Evolutionary conservation across 2,113 vertebrate species (phyloP).

Genomic region (Triplophysa tibetana): DNA sequence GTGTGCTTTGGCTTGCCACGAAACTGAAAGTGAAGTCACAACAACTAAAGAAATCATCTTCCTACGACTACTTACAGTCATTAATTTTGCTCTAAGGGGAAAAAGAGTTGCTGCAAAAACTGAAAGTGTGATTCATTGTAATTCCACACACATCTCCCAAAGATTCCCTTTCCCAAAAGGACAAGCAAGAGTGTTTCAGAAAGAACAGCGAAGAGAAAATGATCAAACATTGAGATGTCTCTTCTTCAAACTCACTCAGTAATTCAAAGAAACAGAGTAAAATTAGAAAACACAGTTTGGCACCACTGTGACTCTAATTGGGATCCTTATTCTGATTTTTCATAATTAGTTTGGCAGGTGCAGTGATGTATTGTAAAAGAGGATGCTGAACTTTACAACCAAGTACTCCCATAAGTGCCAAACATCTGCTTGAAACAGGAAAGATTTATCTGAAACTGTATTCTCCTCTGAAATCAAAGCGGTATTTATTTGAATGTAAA

Average conservation of each 20-base stretch:
- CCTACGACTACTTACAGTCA: background rate
- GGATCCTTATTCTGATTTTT: slow-evolving; percentile 49
- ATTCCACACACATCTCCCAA: slow-evolving; percentile 28
- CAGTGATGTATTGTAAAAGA: slow-evolving; percentile 21
- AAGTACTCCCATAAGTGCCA: background rate
- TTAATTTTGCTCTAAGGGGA: background rate
- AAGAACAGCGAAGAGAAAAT: background rate
- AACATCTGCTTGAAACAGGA: slow-evolving; percentile 16
- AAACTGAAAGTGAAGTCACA: background rate
- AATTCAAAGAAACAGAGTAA: slow-evolving; percentile 21
- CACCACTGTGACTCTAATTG: slow-evolving; percentile 40
- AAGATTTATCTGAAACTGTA: background rate
- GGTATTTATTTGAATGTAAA: background rate
- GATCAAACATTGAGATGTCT: slow-evolving; percentile 35
- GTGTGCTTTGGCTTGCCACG: background rate
- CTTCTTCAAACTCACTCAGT: slow-evolving; percentile 25
- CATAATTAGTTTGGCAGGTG: slow-evolving; percentile 51
- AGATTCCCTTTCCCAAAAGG: slow-evolving; percentile 11
- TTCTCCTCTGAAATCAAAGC: background rate
- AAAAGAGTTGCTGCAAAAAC: background rate
- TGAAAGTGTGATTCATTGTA: slow-evolving; percentile 10
- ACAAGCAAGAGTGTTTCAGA: background rate
- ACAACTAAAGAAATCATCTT: background rate
- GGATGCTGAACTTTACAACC: slow-evolving; percentile 6
- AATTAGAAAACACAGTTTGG: slow-evolving; percentile 3